phyloP scores from a whole-genome alignment of 2,888 invertebrate species.

The Drosophila cognata region DNA sequence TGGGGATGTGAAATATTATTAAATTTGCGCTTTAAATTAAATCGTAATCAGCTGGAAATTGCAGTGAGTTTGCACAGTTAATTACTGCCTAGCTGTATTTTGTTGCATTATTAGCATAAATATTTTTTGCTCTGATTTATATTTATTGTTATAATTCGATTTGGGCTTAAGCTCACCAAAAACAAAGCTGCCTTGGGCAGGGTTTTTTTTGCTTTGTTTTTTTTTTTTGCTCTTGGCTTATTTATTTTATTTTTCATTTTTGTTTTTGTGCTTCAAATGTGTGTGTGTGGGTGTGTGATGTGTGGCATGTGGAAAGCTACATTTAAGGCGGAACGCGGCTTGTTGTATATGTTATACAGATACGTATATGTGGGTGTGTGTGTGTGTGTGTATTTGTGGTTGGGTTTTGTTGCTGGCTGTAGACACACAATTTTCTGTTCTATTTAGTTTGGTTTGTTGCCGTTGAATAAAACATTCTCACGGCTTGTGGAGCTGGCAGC shows the following conservation, averaged over 20 bases:
- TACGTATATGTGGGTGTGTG: constrained; percentile 5
- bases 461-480: constrained; percentile 83
- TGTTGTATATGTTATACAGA: constrained; percentile 25
- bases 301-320: constrained; percentile 35
- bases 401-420: constrained; percentile 36
- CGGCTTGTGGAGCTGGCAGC: constrained; percentile 70
- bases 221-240: constrained; percentile 33
- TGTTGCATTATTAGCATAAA: constrained; percentile 64
- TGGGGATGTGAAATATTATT: constrained; percentile 52
- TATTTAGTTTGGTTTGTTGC: constrained; percentile 81
- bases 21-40: constrained; percentile 36
- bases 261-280: constrained; percentile 18
- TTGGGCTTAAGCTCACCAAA: constrained; percentile 29
- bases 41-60: constrained; percentile 19
- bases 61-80: constrained; percentile 6
- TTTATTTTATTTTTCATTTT: constrained; percentile 47
- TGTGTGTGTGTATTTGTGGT: constrained; percentile 15
- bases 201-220: constrained; percentile 25
- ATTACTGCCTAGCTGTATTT: constrained; percentile 16
- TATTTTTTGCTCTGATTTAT: constrained; percentile 47
- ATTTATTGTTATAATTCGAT: constrained; percentile 53
- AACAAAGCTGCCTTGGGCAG: constrained; percentile 25
- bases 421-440: constrained; percentile 77
- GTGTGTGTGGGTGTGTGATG: constrained; percentile 21
- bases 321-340: constrained; percentile 43